Evolutionary conservation across 2,888 invertebrate species (phyloP), one percentile per base, ranked within the genome.

Genomic region (Cepaea hortensis): DNA sequence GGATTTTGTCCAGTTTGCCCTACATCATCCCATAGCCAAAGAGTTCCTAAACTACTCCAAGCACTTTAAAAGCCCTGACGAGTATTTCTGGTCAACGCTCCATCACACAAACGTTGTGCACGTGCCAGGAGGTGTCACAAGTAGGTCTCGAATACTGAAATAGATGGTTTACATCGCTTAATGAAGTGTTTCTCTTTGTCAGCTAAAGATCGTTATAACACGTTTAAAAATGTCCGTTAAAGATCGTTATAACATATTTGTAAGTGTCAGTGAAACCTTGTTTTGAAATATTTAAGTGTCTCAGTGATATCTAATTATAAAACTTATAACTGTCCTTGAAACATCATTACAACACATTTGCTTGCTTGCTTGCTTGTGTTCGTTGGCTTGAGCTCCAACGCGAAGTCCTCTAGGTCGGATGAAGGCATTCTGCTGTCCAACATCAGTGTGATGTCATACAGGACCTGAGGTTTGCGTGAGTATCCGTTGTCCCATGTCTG

Each of bases 31-130:
- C 50, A 89, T 84, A n/a, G 92, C 93, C 13, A 88, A 89, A 48
- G 93, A 91, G 50, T 86, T 94, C 20, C 87, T 94, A n/a, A 87
- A 93, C n/a, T 94, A 93, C 93, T 90, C 91, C 35, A 87, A 90
- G 20, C 90, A 91, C 20, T 92, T 94, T 1, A 90, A 89, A 65
- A 93, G 93, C 85, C 93, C 94, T 0, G 94, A 94, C 86, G 94
- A 94, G 87, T 93, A 93, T 81, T 94, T 91, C 88, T 94, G 94
- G 94, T 90, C 94, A 7, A 94, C 93, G 1, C 85, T 94, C 7
- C 91, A 94, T 81, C 93, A 93, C 85, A 94, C 94, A 85, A 90
- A 91, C 7, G 90, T 90, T 48, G 87, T 93, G 3, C 85, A 91
- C 35, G 90, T 92, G 4, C 94, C 94, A 4, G 94, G 94, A 0